Conservation (phyloP, 1,140 invertebrate genomes). For the Ostrea denselamellosa region DNA sequence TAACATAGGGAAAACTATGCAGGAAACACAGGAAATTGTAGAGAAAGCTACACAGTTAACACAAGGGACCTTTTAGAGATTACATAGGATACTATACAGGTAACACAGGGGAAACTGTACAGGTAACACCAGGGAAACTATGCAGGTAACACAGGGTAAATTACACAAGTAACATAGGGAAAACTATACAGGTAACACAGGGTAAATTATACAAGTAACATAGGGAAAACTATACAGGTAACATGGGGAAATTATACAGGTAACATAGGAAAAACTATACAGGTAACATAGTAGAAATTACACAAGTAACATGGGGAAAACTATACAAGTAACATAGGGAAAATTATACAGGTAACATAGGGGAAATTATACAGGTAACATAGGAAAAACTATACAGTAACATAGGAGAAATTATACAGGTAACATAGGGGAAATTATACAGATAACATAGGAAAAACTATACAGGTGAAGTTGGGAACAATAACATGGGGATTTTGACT, state of each 20-base stretch:
- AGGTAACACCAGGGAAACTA: slow-evolving; percentile 69
- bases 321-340: too few relatives aligned
- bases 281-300: background rate
- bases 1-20: slow-evolving; percentile 73
- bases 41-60: slow-evolving; percentile 71
- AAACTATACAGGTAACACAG: slow-evolving; percentile 72
- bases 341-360: too few relatives aligned
- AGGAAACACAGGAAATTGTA: slow-evolving; percentile 65
- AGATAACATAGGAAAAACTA: too few relatives aligned
- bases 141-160: slow-evolving; percentile 72
- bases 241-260: background rate
- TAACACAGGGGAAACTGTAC: slow-evolving; percentile 73
- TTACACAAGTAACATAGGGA: slow-evolving; percentile 73
- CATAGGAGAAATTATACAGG: too few relatives aligned
- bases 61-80: slow-evolving; percentile 75
- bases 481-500: background rate
- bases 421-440: too few relatives aligned
- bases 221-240: slow-evolving; percentile 74
- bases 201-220: slow-evolving; percentile 70
- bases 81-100: slow-evolving; percentile 67
- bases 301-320: too few relatives aligned
- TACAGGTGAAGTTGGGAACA: too few relatives aligned
- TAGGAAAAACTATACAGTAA: too few relatives aligned
- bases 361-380: too few relatives aligned
- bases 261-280: too few relatives aligned